Conservation (phyloP, 2,797 vertebrate genomes). For the Trematomus bernacchii region DNA sequence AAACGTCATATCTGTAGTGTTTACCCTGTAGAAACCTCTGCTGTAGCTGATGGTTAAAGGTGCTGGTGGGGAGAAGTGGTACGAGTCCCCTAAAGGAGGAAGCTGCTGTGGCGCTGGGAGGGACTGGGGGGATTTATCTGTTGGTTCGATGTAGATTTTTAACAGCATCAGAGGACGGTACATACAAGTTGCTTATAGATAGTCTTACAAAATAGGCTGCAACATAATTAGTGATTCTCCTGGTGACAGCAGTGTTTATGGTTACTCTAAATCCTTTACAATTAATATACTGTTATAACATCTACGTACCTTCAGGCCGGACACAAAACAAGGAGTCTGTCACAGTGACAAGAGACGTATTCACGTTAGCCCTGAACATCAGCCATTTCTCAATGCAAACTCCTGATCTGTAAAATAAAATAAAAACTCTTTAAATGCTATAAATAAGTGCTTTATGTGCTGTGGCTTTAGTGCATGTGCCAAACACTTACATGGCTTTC, state of each 20-base stretch:
- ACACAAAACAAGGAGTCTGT: slow-evolving; percentile 83
- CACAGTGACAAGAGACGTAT: slow-evolving; percentile 77
- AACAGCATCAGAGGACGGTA: not conserved
- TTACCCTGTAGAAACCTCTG: slow-evolving; percentile 82
- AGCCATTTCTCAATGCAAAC: slow-evolving; percentile 85
- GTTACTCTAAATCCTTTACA: not conserved
- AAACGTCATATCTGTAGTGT: not conserved
- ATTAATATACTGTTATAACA: not conserved
- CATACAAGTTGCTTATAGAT: not conserved
- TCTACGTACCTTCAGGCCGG: slow-evolving; percentile 65
- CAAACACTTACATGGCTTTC: slow-evolving; percentile 64
- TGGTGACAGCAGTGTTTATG: not conserved
- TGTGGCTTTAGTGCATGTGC: not conserved
- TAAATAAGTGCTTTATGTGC: not conserved
- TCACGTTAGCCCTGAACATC: slow-evolving; percentile 82
- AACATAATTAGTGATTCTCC: not conserved
- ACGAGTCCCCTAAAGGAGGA: slow-evolving; percentile 65
- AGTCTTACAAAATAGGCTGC: not conserved
- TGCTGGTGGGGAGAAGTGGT: slow-evolving; percentile 74
- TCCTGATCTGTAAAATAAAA: slow-evolving; percentile 66
- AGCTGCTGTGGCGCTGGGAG: slow-evolving; percentile 31
- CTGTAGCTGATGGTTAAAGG: slow-evolving; percentile 33
- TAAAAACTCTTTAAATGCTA: not conserved
- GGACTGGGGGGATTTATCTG: slow-evolving; percentile 45
- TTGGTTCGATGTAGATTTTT: not conserved